A percentile compares a stretch with the other conserved stretches of the same genome.
These are phyloP conservation scores for Epinotia demarniana DNA, from an alignment of 2,888 invertebrate genomes.

Conservation along the genomic window DNA sequence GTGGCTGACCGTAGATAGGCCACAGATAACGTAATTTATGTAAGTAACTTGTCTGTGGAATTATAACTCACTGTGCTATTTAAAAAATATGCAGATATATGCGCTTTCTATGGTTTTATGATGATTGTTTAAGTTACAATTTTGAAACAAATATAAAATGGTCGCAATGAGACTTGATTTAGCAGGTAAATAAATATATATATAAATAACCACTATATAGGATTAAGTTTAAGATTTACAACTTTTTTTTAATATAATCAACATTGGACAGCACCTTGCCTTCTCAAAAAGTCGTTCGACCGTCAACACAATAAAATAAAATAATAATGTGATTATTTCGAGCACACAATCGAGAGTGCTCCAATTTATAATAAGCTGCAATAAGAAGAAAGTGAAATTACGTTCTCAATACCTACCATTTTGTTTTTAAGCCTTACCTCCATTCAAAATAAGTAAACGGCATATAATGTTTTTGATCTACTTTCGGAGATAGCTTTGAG, in stretches of 20 bases:
- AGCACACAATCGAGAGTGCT: conserved; percentile 43
- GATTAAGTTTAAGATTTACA: too few species aligned
- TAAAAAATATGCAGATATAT: too few species aligned
- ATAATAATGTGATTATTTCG: conserved; percentile 36
- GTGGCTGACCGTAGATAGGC: conserved; percentile 17
- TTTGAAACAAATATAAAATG: too few species aligned
- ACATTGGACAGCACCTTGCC: too few species aligned
- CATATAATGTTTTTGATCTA: conserved; percentile 37
- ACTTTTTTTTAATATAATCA: too few species aligned
- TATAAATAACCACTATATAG: too few species aligned
- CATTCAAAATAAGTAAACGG: conserved; percentile 39
- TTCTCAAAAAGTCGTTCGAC: not conserved
- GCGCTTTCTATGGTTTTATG: too few species aligned
- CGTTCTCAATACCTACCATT: conserved; percentile 42
- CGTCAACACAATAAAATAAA: conserved; percentile 13
- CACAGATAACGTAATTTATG: conserved; percentile 32
- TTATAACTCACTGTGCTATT: not conserved
- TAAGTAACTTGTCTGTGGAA: not conserved
- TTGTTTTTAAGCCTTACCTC: conserved; percentile 38
- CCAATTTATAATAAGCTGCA: conserved; percentile 43
- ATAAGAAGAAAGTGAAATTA: conserved; percentile 44
- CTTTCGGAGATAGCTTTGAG: conserved; percentile 17
- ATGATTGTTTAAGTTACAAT: too few species aligned
- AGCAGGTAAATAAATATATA: too few species aligned
- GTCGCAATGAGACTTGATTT: too few species aligned